A percentile compares a stretch with the other conserved stretches of the same genome.
Evolutionary conservation across 1,140 invertebrate genomes (phyloP).

Genomic region (Tribolium castaneum): DNA sequence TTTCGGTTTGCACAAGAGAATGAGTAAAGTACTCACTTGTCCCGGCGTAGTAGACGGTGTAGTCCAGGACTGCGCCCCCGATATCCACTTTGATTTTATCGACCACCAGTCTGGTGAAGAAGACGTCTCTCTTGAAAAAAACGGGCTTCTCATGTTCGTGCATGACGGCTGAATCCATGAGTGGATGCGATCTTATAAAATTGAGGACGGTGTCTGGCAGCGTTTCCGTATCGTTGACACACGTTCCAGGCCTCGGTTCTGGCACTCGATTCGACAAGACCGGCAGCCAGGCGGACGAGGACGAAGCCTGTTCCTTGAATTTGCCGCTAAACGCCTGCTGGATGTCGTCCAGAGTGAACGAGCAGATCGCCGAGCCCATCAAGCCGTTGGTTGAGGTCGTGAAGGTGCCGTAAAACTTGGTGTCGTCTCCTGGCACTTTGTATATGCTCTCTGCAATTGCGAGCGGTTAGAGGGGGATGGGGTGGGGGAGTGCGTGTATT

Average conservation of each 20-base stretch:
- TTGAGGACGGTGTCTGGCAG: slow-evolving; percentile 85
- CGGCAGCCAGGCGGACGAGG: slow-evolving; percentile 79
- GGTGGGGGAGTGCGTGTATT: slow-evolving; percentile 63
- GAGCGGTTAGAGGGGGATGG: background rate
- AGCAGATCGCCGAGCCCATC: slow-evolving; percentile 89
- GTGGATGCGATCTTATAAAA: slow-evolving; percentile 90
- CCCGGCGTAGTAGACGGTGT: slow-evolving; percentile 83
- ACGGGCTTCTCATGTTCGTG: slow-evolving; percentile 84
- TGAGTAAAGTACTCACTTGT: slow-evolving; percentile 70
- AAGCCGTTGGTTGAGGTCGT: slow-evolving; percentile 89
- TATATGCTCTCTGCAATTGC: slow-evolving; percentile 80
- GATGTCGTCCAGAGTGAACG: slow-evolving; percentile 85
- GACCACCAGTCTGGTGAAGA: slow-evolving; percentile 82
- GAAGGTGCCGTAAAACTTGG: slow-evolving; percentile 89
- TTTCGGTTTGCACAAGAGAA: too few species aligned
- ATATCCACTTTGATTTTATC: slow-evolving; percentile 77
- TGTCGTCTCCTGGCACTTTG: slow-evolving; percentile 83
- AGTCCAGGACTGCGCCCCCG: slow-evolving; percentile 72
- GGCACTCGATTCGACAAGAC: slow-evolving; percentile 79
- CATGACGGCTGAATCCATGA: slow-evolving; percentile 89
- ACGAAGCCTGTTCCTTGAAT: slow-evolving; percentile 89
- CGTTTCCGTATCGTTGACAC: slow-evolving; percentile 84
- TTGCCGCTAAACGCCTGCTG: slow-evolving; percentile 86
- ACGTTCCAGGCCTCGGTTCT: slow-evolving; percentile 84
- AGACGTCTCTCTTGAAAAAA: slow-evolving; percentile 82